phyloP scores from a whole-genome alignment of 2,888 invertebrate species.

The Drosophila kokeensis region DNA sequence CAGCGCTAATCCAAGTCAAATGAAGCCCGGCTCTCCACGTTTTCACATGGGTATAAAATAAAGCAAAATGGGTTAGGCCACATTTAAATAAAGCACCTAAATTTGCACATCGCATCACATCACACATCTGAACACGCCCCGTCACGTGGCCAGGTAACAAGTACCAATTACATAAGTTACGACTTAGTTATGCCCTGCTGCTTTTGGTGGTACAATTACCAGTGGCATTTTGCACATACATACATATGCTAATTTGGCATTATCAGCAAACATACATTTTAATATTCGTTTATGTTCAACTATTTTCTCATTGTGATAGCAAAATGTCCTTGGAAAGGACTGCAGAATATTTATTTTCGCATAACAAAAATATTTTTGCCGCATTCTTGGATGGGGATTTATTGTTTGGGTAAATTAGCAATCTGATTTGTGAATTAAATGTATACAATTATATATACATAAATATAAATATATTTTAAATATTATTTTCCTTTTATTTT shows the following conservation, averaged over 20 bases:
- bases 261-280: background rate
- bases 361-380: background rate
- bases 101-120: conserved; percentile 16
- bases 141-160: conserved; percentile 22
- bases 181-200: conserved; percentile 13
- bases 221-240: background rate
- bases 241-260: background rate
- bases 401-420: background rate
- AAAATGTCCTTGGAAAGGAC: background rate
- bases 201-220: conserved; percentile 3
- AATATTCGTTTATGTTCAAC: background rate
- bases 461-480: background rate
- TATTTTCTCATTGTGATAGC: background rate
- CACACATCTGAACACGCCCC: conserved; percentile 1
- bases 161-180: conserved; percentile 23
- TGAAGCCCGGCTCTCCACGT: conserved; percentile 58
- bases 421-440: background rate
- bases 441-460: too few relatives aligned
- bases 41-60: conserved; percentile 44
- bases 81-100: conserved; percentile 44
- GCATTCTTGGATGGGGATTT: background rate
- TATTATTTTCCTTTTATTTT: too few relatives aligned
- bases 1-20: conserved; percentile 67
- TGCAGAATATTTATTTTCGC: background rate
- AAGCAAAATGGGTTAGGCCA: conserved; percentile 54